Percentiles rank a stretch among this genome's conserved stretches.
Conservation (phyloP, 2,797 vertebrate genomes). For the Pelochelys cantorii region DNA sequence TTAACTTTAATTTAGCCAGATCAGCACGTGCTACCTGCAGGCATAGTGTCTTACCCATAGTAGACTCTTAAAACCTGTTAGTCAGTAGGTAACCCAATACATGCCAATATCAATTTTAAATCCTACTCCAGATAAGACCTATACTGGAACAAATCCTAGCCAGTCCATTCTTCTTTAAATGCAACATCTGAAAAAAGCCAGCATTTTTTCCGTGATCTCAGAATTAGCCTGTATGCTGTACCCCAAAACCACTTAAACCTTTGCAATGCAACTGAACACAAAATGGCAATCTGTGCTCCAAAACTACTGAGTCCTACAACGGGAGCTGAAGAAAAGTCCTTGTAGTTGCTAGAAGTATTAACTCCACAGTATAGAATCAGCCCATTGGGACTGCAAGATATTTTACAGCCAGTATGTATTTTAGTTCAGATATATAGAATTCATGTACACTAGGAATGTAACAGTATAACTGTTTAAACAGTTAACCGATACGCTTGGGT, state of each 20-base stretch:
- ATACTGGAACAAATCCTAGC: not conserved
- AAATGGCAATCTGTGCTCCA: not conserved
- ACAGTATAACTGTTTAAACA: too few relatives aligned
- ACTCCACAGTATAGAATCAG: not conserved
- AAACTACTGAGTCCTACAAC: not conserved
- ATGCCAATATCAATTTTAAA: accelerated
- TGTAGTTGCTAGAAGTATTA: not conserved
- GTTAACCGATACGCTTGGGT: too few relatives aligned
- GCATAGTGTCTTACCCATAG: not conserved
- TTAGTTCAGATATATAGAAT: not conserved
- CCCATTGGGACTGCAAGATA: not conserved
- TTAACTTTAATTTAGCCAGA: not conserved
- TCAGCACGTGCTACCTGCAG: not conserved
- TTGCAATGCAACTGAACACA: not conserved
- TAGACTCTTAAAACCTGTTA: not conserved
- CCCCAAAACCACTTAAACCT: not conserved
- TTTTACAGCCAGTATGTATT: not conserved
- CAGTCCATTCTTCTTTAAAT: too few relatives aligned
- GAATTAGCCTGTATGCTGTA: not conserved
- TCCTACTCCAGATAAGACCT: not conserved
- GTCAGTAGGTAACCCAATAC: not conserved
- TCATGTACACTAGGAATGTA: not conserved
- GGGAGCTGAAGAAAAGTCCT: not conserved
- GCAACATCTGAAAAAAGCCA: too few relatives aligned
- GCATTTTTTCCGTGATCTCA: not conserved